Evolutionary conservation across 2,113 vertebrate species (phyloP).

Genomic region (Elachura formosa): DNA sequence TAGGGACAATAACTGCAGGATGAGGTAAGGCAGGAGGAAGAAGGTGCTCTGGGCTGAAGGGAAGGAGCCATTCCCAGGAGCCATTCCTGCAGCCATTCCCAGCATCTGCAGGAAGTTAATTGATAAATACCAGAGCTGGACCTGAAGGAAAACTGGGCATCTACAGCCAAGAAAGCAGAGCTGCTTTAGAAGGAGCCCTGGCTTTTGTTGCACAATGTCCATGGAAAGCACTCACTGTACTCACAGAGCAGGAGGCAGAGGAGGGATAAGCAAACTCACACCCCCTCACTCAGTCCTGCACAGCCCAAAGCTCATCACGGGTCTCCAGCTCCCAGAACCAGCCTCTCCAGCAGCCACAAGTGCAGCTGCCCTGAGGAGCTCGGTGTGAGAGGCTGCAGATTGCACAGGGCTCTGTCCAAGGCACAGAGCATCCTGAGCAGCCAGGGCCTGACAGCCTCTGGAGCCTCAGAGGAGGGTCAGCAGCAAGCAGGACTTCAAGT

Average conservation of each 20-base stretch:
- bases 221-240: background rate
- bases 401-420: background rate
- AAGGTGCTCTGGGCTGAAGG: background rate
- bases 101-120: background rate
- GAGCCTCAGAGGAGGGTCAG: background rate
- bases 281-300: background rate
- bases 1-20: background rate
- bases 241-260: background rate
- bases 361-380: background rate
- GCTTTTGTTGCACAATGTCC: background rate
- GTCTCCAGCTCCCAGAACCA: background rate
- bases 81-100: background rate
- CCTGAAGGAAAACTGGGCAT: background rate
- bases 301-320: background rate
- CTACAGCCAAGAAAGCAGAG: constrained; percentile 8
- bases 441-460: background rate
- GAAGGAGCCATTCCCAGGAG: constrained; percentile 1
- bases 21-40: constrained; percentile 41
- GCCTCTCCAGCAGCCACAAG: background rate
- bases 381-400: rapidly evolving
- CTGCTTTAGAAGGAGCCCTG: background rate
- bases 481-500: background rate
- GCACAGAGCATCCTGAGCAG: background rate
- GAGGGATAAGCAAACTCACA: background rate
- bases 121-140: constrained; percentile 1